A percentile compares a stretch with the other conserved stretches of the same genome.
Conservation (phyloP, 2,113 vertebrate genomes). For the Amazona vittata region DNA sequence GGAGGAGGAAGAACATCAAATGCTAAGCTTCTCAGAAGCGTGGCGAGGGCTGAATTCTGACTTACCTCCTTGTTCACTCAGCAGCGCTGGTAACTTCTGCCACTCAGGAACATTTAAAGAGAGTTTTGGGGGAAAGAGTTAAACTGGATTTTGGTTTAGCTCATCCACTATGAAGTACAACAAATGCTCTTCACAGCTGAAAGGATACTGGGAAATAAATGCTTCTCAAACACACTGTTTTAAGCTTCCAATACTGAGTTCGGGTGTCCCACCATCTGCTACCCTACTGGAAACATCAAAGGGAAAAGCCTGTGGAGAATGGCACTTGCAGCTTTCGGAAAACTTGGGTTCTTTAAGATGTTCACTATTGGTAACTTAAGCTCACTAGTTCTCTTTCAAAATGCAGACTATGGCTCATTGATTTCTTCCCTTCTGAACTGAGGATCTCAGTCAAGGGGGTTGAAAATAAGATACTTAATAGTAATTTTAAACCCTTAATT, state of each 20-base stretch:
- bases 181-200: background rate
- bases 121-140: background rate
- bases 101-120: background rate
- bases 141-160: background rate
- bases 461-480: constrained; percentile 64
- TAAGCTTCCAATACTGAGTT: background rate
- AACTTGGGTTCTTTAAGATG: background rate
- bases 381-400: constrained; percentile 33
- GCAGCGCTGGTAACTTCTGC: background rate
- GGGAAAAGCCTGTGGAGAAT: background rate
- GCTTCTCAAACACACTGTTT: background rate
- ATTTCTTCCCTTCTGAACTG: constrained; percentile 52
- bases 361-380: constrained; percentile 20
- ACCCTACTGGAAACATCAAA: background rate
- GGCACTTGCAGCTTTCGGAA: background rate
- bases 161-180: background rate
- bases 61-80: background rate
- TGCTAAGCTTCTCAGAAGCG: background rate
- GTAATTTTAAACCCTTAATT: constrained; percentile 67
- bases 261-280: background rate
- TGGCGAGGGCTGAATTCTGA: background rate
- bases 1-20: background rate
- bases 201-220: background rate
- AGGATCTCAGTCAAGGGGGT: constrained; percentile 50
- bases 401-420: constrained; percentile 36